phyloP scores from a whole-genome alignment of 2,113 vertebrate species.

The Manacus vitellinus region DNA sequence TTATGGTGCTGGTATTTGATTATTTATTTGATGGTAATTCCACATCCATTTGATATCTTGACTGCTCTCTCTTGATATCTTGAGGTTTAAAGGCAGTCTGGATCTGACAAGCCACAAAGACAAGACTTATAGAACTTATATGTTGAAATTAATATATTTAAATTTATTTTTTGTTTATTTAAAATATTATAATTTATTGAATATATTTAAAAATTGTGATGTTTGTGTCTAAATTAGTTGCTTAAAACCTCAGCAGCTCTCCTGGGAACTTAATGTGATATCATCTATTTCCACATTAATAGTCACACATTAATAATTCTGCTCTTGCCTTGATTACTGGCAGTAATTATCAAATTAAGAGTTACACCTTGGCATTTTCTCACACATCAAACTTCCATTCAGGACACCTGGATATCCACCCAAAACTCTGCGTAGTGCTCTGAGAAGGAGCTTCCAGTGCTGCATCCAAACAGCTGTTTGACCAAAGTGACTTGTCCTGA shows the following conservation, averaged over 20 bases:
- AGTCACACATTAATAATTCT: neutral
- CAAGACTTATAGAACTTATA: neutral
- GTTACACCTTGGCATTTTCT: neutral
- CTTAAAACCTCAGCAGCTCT: neutral
- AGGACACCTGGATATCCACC: accelerated
- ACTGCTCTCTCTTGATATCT: neutral
- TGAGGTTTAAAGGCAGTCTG: neutral
- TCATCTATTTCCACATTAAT: accelerated
- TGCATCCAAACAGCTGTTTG: neutral
- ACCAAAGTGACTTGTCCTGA: accelerated
- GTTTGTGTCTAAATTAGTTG: neutral
- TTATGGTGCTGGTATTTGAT: accelerated
- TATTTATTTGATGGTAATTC: neutral
- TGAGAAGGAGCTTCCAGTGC: neutral
- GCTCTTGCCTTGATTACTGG: neutral
- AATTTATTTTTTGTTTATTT: neutral
- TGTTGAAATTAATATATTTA: neutral
- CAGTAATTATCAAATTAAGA: neutral
- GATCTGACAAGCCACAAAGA: neutral
- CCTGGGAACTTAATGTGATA: accelerated
- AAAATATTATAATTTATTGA: neutral
- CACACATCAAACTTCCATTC: accelerated
- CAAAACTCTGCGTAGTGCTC: accelerated
- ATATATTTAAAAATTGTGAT: neutral
- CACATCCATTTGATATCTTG: neutral